Evolutionary conservation across 2,797 vertebrate genomes (phyloP).

Genomic region (Clarias laeviceps): DNA sequence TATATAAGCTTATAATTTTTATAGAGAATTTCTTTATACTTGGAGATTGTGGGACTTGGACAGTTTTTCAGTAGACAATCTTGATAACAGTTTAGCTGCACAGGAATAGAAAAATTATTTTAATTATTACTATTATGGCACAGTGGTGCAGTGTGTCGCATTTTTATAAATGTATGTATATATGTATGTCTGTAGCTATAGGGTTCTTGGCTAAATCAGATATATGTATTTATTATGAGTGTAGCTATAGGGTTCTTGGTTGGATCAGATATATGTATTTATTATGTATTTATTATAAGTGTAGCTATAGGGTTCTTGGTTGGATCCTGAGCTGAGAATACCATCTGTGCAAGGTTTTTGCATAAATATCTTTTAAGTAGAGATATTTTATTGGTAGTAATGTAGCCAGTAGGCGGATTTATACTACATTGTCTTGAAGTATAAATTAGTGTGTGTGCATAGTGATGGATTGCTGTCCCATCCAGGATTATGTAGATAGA

Average conservation of each 20-base stretch:
- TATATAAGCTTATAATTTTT: background rate
- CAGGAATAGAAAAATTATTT: background rate
- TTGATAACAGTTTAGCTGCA: background rate
- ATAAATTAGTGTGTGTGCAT: background rate
- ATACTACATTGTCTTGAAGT: background rate
- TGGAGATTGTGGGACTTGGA: background rate
- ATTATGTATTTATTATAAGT: no score
- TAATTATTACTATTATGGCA: background rate
- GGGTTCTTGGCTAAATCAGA: background rate
- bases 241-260: background rate
- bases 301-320: background rate
- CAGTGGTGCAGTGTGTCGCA: background rate
- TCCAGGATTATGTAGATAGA: background rate
- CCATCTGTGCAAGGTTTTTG: background rate
- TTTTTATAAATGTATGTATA: background rate
- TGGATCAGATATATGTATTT: background rate
- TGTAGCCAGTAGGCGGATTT: background rate
- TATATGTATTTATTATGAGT: no score
- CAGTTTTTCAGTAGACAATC: background rate
- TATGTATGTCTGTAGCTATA: background rate
- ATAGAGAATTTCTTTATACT: no score
- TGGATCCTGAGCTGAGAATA: background rate
- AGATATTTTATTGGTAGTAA: background rate
- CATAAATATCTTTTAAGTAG: background rate
- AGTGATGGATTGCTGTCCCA: background rate